Conservation (phyloP, 1,140 invertebrate genomes). For the Orussus abietinus region DNA sequence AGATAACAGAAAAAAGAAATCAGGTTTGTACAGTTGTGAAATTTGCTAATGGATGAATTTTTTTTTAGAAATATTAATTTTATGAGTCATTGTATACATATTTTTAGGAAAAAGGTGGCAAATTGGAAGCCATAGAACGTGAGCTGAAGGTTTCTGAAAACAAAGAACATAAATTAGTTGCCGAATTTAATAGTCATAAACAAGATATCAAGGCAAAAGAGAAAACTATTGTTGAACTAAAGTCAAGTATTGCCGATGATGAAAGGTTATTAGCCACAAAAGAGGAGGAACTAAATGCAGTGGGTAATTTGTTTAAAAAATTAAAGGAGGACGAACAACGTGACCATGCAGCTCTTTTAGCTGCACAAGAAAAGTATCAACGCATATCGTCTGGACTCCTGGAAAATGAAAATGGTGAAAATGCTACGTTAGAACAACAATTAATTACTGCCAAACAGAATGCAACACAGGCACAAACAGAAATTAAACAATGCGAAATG, state of each 20-base stretch:
- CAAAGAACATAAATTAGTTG: conserved; percentile 63
- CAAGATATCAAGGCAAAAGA: conserved; percentile 69
- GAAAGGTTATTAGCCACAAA: conserved; percentile 62
- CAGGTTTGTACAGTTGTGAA: conserved; percentile 47
- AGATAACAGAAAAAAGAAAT: conserved; percentile 56
- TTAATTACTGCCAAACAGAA: conserved; percentile 76
- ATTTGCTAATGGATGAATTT: conserved; percentile 7
- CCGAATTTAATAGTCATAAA: conserved; percentile 65
- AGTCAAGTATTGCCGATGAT: conserved; percentile 70
- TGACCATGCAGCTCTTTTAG: conserved; percentile 65
- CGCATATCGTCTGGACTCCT: conserved; percentile 80
- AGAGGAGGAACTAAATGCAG: conserved; percentile 64
- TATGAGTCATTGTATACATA: conserved; percentile 6
- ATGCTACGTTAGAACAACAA: conserved; percentile 85
- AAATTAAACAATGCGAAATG: conserved; percentile 76
- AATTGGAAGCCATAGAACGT: conserved; percentile 64
- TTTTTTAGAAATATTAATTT: conserved; percentile 7
- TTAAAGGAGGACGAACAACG: conserved; percentile 66
- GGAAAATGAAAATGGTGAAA: conserved; percentile 73
- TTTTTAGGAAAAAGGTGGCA: conserved; percentile 35
- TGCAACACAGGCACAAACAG: conserved; percentile 73
- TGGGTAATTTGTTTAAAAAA: conserved; percentile 63
- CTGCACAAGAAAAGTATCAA: conserved; percentile 76
- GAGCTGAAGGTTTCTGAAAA: conserved; percentile 65
- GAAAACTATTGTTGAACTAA: conserved; percentile 66